Base-by-base conservation (phyloP, 2,113 vertebrate genomes). In the Apistogramma diplotaenia region DNA sequence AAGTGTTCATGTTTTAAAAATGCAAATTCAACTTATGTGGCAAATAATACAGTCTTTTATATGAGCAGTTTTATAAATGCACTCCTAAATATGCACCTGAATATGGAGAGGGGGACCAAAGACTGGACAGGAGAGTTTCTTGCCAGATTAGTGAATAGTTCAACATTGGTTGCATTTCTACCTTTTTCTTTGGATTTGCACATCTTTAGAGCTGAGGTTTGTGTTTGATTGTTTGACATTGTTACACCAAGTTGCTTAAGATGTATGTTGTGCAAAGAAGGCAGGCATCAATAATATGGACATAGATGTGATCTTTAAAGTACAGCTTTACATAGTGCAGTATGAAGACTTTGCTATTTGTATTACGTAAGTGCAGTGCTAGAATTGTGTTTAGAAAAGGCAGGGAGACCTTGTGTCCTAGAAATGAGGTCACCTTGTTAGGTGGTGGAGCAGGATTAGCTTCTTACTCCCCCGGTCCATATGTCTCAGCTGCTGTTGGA, bases 351-450 rank as follows among this genome's bases (percentile, higher is more conserved):
- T 49, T 18, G 5, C 16, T 49, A 18, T 49, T 49, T 18, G 46
- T 7, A 18, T 5, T 49, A 5, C 62, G 56, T 56, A 77, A 79
- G 53, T 77, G 59, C 54, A 81, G 71, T 33, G 43, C 49, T 76
- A 51, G 74, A 85, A 59, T 74, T 6, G 62, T 87, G 79, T 77
- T 82, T 87, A 90, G 46, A 73, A 84, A 88, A 78, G 78, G 65
- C 75, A 88, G 55, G 49, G 23, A 89, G 83, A 87, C 78, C 78
- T 85, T 78, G 75, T 85, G 80, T 90, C 89, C 75, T 90, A 78
- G 87, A 92, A 92, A 93, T 82, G 88, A 93, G 93, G 93, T 91
- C 90, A 94, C 91, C 90, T 94, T 85, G 87, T 90, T 89, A 87
- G 91, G 79, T 89, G 83, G 79, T 58, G 71, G 80, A 89, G 86